phyloP scores from a whole-genome alignment of 2,797 vertebrate species.

The Silurus lanzhouensis region DNA sequence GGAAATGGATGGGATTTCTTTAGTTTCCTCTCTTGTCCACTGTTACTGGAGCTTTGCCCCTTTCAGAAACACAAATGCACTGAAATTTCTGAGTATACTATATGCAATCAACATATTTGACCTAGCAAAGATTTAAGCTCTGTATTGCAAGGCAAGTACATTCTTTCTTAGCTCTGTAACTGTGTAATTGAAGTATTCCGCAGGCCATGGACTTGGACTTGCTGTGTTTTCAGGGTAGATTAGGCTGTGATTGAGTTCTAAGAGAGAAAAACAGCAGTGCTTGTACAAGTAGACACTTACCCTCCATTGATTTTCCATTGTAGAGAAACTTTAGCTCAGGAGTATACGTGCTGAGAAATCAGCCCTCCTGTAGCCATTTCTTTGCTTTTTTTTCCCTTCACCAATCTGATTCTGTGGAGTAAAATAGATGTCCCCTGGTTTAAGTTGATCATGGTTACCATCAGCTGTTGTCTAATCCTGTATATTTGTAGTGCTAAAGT shows the following conservation, averaged over 20 bases:
- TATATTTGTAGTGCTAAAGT: background rate
- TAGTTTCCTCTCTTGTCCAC: background rate
- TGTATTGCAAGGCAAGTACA: background rate
- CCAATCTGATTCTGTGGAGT: conserved; percentile 6
- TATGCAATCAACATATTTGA: background rate
- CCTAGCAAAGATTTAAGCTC: background rate
- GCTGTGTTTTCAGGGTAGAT: conserved; percentile 65
- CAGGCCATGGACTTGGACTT: conserved; percentile 43
- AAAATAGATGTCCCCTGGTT: background rate
- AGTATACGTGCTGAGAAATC: conserved; percentile 39
- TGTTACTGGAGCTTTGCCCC: background rate
- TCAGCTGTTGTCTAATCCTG: background rate
- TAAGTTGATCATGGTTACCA: background rate
- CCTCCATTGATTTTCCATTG: conserved; percentile 62
- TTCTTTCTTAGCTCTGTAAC: conserved; percentile 13
- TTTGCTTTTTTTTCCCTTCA: background rate
- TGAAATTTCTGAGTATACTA: background rate
- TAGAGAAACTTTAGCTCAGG: conserved; percentile 35
- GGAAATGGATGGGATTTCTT: background rate
- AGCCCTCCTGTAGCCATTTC: conserved; percentile 7
- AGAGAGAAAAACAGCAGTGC: conserved; percentile 34
- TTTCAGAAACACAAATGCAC: background rate
- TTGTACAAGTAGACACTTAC: conserved; percentile 55
- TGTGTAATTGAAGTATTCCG: conserved; percentile 26
- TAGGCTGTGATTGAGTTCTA: conserved; percentile 65